These are phyloP conservation scores for Xyliphius kryptos DNA, from an alignment of 2,113 vertebrate genomes.

Conservation along the genomic window DNA sequence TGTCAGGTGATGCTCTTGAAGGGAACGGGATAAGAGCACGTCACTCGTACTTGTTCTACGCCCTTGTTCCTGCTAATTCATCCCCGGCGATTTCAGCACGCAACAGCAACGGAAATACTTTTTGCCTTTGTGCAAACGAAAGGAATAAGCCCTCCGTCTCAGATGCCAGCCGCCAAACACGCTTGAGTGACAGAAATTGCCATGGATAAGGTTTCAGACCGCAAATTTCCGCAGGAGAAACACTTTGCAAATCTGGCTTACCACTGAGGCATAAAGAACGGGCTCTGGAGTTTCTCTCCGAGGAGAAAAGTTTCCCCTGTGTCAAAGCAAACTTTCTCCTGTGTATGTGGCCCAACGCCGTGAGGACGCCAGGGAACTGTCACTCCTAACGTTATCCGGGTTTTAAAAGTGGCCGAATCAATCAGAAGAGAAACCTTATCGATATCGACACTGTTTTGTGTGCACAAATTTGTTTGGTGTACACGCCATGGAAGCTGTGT, in stretches of 20 bases:
- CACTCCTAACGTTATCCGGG: background rate
- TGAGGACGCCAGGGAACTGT: background rate
- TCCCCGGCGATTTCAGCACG: constrained; percentile 43
- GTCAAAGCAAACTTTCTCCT: constrained; percentile 39
- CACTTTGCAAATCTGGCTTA: constrained; percentile 69
- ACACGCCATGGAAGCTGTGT: no score
- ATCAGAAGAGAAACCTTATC: no score
- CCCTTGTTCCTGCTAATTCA: constrained; percentile 48
- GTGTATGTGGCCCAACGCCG: constrained; percentile 3
- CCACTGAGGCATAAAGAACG: constrained; percentile 65
- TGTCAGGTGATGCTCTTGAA: constrained; percentile 36
- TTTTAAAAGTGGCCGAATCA: background rate
- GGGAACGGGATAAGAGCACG: constrained; percentile 45
- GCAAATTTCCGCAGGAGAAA: constrained; percentile 55
- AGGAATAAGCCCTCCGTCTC: constrained; percentile 56
- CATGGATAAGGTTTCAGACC: constrained; percentile 67
- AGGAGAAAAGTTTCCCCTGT: constrained; percentile 51
- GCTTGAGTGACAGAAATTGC: constrained; percentile 68
- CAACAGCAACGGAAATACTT: constrained; percentile 39
- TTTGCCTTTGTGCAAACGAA: constrained; percentile 53
- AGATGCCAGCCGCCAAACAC: constrained; percentile 56
- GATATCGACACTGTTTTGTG: no score
- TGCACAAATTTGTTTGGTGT: no score
- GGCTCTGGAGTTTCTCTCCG: constrained; percentile 50
- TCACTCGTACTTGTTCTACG: constrained; percentile 34